These are phyloP conservation scores for Trissolcus japonicus DNA, from an alignment of 2,888 invertebrate genomes.

Conservation along the genomic window DNA sequence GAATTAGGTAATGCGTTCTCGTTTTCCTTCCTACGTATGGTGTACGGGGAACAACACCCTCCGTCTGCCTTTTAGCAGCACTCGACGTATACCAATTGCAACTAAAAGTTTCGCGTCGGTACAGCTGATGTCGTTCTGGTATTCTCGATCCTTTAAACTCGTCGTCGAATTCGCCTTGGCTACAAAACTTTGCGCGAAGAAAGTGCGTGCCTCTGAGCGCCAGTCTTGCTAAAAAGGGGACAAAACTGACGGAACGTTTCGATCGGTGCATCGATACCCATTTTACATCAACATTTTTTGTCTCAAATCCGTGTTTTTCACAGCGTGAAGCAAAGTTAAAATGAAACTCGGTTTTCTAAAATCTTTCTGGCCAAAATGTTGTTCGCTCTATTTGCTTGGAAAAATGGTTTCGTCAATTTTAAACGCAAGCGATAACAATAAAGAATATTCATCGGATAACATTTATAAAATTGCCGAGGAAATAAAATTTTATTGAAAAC, in stretches of 20 bases:
- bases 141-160: constrained; percentile 58
- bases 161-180: constrained; percentile 38
- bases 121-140: constrained; percentile 73
- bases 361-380: too few relatives aligned
- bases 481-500: too few relatives aligned
- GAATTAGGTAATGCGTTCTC: constrained; percentile 45
- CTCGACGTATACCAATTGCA: constrained; percentile 56
- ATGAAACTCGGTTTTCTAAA: too few relatives aligned
- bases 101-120: constrained; percentile 59
- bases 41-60: constrained; percentile 37
- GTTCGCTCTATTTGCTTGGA: too few relatives aligned
- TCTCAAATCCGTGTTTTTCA: neutral
- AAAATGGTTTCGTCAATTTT: too few relatives aligned
- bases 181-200: constrained; percentile 38
- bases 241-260: too few relatives aligned
- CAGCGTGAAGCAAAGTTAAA: too few relatives aligned
- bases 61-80: constrained; percentile 41
- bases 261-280: too few relatives aligned
- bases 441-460: too few relatives aligned
- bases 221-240: too few relatives aligned
- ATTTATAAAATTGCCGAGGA: too few relatives aligned
- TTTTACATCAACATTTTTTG: neutral
- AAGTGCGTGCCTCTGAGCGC: constrained; percentile 17
- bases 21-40: constrained; percentile 28
- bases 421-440: too few relatives aligned